Evolutionary conservation across 2,797 vertebrate genomes (phyloP).

Genomic region (Gymnothorax reevesii): DNA sequence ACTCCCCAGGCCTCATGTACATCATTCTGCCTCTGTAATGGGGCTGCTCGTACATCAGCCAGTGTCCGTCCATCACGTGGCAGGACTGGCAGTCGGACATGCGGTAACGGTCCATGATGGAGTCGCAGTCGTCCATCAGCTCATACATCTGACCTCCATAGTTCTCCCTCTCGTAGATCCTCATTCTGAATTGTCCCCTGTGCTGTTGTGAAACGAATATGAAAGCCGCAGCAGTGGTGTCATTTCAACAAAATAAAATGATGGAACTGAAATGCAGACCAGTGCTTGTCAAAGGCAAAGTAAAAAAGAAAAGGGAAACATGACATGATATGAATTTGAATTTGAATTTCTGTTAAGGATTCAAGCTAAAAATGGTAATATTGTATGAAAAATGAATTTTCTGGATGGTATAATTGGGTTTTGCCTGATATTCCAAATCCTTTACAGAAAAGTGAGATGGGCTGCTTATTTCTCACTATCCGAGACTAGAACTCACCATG

Average conservation of each 20-base stretch:
- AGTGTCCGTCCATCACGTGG: constrained; percentile 20
- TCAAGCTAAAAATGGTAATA: not conserved
- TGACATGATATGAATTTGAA: not conserved
- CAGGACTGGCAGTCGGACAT: constrained; percentile 14
- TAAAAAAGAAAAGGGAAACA: not conserved
- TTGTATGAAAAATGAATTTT: not conserved
- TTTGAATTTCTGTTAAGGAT: not conserved
- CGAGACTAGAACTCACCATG: constrained; percentile 13
- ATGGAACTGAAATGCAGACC: constrained; percentile 21
- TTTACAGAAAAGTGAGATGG: not conserved
- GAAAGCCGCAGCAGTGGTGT: not conserved
- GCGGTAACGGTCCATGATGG: constrained; percentile 20
- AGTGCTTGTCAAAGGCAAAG: too few species aligned
- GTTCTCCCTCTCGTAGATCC: constrained; percentile 26
- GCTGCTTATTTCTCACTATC: not conserved
- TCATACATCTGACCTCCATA: constrained; percentile 15
- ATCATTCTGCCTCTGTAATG: constrained; percentile 19
- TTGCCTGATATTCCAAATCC: not conserved
- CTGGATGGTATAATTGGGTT: not conserved
- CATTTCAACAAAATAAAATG: not conserved
- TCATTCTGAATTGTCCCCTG: constrained; percentile 18
- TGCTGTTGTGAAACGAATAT: not conserved
- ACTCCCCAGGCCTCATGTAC: constrained; percentile 25
- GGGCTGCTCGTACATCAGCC: constrained; percentile 26
- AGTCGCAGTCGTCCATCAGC: constrained; percentile 24